Percentiles rank a stretch among this genome's conserved stretches.
phyloP scores from a whole-genome alignment of 2,113 vertebrate species.

The Arenaria interpres region DNA sequence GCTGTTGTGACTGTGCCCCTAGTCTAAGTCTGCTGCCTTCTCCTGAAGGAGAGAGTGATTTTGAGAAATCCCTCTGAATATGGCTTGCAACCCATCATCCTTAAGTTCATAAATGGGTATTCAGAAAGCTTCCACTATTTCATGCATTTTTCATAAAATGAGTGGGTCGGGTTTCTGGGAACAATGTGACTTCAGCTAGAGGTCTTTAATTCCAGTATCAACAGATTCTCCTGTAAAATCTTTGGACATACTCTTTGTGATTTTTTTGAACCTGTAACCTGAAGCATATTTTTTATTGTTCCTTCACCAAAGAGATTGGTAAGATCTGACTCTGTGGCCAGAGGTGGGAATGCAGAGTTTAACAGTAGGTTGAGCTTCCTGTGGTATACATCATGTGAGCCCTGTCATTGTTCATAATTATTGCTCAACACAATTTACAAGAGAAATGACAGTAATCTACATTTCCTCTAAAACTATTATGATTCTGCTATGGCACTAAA shows the following conservation, averaged over 20 bases:
- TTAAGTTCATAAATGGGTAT: background rate
- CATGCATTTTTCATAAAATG: background rate
- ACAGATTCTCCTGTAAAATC: background rate
- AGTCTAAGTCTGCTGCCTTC: background rate
- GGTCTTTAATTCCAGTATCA: background rate
- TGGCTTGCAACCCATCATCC: background rate
- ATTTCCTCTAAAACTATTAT: conserved; percentile 44
- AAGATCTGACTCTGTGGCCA: background rate
- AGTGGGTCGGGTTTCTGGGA: background rate
- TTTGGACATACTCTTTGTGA: background rate
- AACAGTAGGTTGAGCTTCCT: background rate
- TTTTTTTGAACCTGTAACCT: background rate
- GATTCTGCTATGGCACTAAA: conserved; percentile 27
- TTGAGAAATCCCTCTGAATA: background rate
- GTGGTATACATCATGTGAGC: background rate
- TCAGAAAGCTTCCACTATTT: background rate
- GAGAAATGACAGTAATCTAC: conserved; percentile 47
- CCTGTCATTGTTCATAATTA: conserved; percentile 16
- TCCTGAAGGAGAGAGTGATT: background rate
- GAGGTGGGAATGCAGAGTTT: background rate
- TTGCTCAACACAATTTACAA: conserved; percentile 25
- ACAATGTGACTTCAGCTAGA: background rate
- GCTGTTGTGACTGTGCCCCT: background rate
- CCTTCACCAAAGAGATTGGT: background rate
- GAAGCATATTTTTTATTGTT: background rate